Conservation (phyloP, 2,113 vertebrate species). For the Microtus oregoni region DNA sequence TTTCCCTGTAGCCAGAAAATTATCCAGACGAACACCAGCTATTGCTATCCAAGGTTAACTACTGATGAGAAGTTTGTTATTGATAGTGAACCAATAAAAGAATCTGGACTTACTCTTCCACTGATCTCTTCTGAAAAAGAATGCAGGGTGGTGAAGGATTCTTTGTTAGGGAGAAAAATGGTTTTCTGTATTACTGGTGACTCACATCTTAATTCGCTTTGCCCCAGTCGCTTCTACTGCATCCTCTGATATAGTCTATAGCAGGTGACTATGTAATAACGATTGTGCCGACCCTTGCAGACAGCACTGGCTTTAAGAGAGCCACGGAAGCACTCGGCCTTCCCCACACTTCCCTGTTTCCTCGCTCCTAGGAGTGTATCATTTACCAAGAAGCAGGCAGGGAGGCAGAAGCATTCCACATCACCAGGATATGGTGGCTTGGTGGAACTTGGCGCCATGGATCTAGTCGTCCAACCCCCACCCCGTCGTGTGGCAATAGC, state of each 20-base stretch:
- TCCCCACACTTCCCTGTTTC: neutral
- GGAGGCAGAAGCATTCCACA: neutral
- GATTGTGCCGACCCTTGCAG: neutral
- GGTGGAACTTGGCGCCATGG: neutral
- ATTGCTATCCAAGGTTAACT: neutral
- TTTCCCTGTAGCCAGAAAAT: neutral
- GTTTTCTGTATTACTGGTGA: conserved; percentile 54
- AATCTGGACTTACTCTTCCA: conserved; percentile 3
- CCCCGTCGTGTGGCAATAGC: neutral
- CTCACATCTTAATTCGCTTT: conserved; percentile 15
- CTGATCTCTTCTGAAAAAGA: conserved; percentile 47
- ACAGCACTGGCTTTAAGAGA: neutral
- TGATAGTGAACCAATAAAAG: neutral
- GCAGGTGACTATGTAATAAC: neutral
- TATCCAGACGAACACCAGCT: neutral
- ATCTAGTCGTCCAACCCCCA: neutral
- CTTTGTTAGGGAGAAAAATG: conserved; percentile 24
- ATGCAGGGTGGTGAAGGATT: neutral
- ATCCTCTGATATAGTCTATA: conserved; percentile 5
- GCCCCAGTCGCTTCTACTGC: neutral
- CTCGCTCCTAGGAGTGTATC: neutral
- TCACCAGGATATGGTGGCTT: neutral
- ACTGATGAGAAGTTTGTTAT: neutral
- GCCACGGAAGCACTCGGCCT: neutral
- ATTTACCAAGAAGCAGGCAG: neutral